Evolutionary conservation across 2,888 invertebrate species (phyloP).

Genomic region (Apodemia duryi): DNA sequence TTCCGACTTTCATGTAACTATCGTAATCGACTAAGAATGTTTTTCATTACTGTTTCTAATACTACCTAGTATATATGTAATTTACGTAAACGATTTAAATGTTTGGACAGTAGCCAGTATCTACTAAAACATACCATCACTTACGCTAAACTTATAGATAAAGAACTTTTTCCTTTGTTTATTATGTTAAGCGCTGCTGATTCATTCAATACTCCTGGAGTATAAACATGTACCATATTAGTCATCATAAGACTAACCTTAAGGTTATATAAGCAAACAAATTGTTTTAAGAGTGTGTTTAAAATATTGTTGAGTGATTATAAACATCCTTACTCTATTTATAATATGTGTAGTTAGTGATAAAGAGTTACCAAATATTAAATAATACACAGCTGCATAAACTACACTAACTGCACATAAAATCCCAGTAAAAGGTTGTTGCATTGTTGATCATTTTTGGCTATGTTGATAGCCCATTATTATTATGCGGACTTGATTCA

Average conservation of each 20-base stretch:
- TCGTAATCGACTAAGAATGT: constrained; percentile 30
- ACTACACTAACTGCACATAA: no score
- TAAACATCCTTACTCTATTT: constrained; percentile 29
- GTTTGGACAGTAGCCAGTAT: constrained; percentile 36
- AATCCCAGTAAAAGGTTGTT: no score
- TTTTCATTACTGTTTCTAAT: constrained; percentile 18
- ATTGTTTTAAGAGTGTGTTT: constrained; percentile 26
- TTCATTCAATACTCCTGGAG: constrained; percentile 32
- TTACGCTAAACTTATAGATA: constrained; percentile 16
- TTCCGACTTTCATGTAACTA: constrained; percentile 27
- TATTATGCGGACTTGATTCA: no score
- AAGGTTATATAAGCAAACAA: constrained; percentile 33
- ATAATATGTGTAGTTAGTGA: constrained; percentile 6
- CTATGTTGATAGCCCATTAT: no score
- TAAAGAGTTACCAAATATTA: background rate
- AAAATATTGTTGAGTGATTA: constrained; percentile 28
- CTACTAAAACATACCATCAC: constrained; percentile 14
- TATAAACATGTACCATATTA: constrained; percentile 31
- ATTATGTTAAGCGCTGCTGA: constrained; percentile 33
- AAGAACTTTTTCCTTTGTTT: constrained; percentile 34
- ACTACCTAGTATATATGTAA: constrained; percentile 11
- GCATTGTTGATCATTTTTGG: no score
- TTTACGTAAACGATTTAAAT: constrained; percentile 22
- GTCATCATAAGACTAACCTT: constrained; percentile 29
- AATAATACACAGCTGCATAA: background rate